Base-by-base conservation (phyloP, 1,140 invertebrate genomes). In the Oscheius sp. region DNA sequence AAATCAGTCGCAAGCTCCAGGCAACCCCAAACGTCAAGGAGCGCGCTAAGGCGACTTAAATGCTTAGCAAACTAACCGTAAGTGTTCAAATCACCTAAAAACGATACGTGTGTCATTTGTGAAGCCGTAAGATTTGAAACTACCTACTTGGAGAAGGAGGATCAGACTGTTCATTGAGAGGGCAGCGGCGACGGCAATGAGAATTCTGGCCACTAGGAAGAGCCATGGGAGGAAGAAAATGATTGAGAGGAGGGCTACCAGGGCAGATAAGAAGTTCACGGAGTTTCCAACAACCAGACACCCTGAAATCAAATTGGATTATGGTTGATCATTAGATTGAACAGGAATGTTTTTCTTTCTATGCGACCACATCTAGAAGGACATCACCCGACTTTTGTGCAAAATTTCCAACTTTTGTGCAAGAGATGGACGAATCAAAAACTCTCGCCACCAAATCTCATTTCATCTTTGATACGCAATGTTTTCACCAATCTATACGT, bases 131-230 rank as follows among this genome's bases (percentile, higher is more conserved):
- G 3, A 18, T 62, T 26, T 4, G 59, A 0, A 28, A 18, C 18
- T 26, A 58, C 15, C 29, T 38, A 78, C 78, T 45, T 79, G 78
- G 20, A 79, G 58, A 23, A 79, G 67, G 35, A 79, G 29, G 45
- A 79, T 77, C 26, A 79, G 45, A 20, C 68, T 58, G 65, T 77
- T 76, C 78, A 79, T 79, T 3, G 78, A 72, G 38, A 79, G 55
- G 2, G 75, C 78, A 29, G 71, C 63, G 15, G 67, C 62, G 15
- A 79, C 18, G 3, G 77, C 78, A n/a, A 74, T 61, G 1, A 79
- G 23, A 7, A 75, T 35, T 18, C 78, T 49, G 32, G 68, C 66
- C 20, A 68, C 45, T 3, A 75, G 32, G 35, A 79, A 69, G 26
- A 79, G 45, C 66, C 58, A 62, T 15, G 70, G 52, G 7, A 69